Percentiles rank a stretch among this genome's conserved stretches.
Evolutionary conservation across 1,140 invertebrate genomes (phyloP).

Genomic region (Sweltsa coloradensis): DNA sequence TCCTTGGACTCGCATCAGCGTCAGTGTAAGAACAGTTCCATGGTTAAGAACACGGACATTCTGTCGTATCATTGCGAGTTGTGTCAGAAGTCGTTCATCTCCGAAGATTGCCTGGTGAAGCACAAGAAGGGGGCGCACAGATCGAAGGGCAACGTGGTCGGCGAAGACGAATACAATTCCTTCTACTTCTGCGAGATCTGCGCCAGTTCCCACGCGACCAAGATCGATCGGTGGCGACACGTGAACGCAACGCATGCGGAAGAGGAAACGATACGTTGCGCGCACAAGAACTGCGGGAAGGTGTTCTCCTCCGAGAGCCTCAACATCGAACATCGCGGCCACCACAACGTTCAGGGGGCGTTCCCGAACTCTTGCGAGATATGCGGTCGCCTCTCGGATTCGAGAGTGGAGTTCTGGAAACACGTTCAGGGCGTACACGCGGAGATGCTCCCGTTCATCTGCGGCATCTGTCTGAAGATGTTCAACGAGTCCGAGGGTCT

Average conservation of each 20-base stretch:
- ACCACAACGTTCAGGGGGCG: constrained; percentile 35
- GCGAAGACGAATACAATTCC: constrained; percentile 26
- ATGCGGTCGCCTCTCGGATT: constrained; percentile 40
- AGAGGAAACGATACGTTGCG: constrained; percentile 29
- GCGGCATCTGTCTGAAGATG: constrained; percentile 40
- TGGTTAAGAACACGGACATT: no score
- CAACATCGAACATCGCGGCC: constrained; percentile 33
- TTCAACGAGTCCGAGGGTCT: constrained; percentile 33
- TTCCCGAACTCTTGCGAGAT: constrained; percentile 36
- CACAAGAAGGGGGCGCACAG: constrained; percentile 32
- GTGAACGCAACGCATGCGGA: constrained; percentile 31
- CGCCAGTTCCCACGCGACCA: constrained; percentile 34
- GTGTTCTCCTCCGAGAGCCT: constrained; percentile 36
- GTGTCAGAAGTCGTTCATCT: constrained; percentile 31
- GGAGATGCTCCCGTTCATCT: constrained; percentile 37
- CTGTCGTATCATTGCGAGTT: constrained; percentile 7
- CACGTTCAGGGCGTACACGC: constrained; percentile 42
- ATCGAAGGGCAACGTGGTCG: background rate
- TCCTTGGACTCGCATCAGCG: no score
- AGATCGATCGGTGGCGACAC: constrained; percentile 40
- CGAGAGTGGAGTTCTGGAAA: constrained; percentile 40
- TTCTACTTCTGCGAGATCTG: constrained; percentile 40
- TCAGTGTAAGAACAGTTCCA: no score
- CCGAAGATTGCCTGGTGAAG: constrained; percentile 34
- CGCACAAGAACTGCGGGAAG: constrained; percentile 32